Evolutionary conservation across 2,113 vertebrate genomes (phyloP).

Genomic region (Riparia riparia): DNA sequence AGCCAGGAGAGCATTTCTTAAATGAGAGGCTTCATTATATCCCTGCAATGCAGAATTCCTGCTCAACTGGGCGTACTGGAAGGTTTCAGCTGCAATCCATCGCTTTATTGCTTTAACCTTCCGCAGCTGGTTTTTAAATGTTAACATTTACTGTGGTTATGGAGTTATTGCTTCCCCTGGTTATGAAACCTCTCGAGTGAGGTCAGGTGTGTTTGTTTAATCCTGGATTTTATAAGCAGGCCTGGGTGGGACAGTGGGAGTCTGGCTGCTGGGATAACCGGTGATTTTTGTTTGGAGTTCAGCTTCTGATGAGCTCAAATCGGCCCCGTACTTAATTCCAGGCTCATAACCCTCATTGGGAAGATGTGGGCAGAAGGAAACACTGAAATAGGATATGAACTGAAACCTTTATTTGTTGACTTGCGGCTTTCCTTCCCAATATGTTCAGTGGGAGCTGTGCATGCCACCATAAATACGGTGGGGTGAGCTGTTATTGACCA

Average conservation of each 20-base stretch:
- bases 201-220: background rate
- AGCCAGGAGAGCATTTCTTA: background rate
- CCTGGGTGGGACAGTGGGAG: background rate
- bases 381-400: background rate
- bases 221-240: background rate
- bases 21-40: background rate
- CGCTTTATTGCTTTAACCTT: background rate
- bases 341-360: accelerated
- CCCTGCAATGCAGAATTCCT: background rate
- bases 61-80: background rate
- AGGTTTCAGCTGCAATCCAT: background rate
- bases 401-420: background rate
- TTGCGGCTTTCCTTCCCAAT: background rate
- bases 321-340: background rate
- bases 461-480: background rate
- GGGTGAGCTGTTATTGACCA: background rate
- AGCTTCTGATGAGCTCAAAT: background rate
- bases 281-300: background rate
- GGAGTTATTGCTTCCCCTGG: background rate
- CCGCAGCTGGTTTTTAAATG: background rate
- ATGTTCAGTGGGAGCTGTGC: background rate
- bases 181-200: background rate
- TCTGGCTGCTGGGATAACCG: background rate
- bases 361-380: background rate
- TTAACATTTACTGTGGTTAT: background rate